Conservation (phyloP, 2,888 invertebrate species). For the Thysanoteuthis rhombus region DNA sequence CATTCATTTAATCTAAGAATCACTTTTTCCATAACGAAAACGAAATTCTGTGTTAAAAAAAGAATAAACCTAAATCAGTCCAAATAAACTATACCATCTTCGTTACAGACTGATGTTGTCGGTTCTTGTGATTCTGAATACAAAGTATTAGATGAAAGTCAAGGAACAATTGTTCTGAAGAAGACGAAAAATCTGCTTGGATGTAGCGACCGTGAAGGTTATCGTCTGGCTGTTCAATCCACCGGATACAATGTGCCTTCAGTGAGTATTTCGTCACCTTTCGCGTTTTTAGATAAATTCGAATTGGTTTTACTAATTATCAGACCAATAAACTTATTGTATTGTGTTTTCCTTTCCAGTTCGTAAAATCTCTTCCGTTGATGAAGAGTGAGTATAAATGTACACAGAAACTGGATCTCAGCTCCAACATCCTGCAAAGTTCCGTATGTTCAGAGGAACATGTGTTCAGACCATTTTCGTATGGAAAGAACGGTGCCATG, state of each 20-base stretch:
- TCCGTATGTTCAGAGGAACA: constrained; percentile 78
- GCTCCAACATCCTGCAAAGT: constrained; percentile 75
- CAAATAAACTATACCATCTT: too few species aligned
- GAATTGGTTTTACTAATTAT: not conserved
- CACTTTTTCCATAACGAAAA: too few species aligned
- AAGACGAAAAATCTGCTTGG: constrained; percentile 62
- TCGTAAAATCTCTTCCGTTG: constrained; percentile 65
- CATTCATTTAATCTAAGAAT: not conserved
- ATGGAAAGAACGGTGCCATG: constrained; percentile 67
- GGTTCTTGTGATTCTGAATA: constrained; percentile 85
- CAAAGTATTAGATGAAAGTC: constrained; percentile 34
- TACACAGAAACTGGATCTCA: constrained; percentile 75
- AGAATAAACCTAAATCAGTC: too few species aligned
- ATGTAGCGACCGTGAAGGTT: constrained; percentile 61
- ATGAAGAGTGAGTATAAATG: constrained; percentile 73
- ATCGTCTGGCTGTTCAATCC: constrained; percentile 59
- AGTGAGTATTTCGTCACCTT: constrained; percentile 43
- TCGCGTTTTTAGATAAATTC: too few species aligned
- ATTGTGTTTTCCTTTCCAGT: constrained; percentile 39
- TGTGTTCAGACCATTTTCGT: constrained; percentile 79
- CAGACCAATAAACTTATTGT: not conserved
- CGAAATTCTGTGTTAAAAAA: not conserved
- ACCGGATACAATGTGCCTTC: constrained; percentile 60
- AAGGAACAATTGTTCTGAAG: constrained; percentile 47
- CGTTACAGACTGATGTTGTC: constrained; percentile 77